phyloP scores from a whole-genome alignment of 2,888 invertebrate species.

The Eretmocerus hayati region DNA sequence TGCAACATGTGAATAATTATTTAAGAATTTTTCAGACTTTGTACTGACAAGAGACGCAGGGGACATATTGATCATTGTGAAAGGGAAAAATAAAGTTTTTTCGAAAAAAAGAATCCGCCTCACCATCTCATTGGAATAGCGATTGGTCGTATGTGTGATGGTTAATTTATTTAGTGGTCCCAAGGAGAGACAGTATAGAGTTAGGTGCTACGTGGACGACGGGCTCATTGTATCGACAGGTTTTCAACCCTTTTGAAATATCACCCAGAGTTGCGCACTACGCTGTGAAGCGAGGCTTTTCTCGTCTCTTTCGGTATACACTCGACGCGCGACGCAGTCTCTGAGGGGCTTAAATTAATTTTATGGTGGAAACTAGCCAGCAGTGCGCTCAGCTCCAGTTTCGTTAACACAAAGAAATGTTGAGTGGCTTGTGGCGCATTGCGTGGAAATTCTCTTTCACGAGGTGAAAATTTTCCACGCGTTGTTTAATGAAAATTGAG shows the following conservation, averaged over 20 bases:
- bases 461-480: too few relatives aligned
- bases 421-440: too few relatives aligned
- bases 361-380: constrained; percentile 20
- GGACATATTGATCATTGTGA: too few relatives aligned
- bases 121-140: constrained; percentile 12
- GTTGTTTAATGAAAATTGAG: neutral
- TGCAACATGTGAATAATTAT: too few relatives aligned
- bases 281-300: too few relatives aligned
- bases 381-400: constrained; percentile 1
- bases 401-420: neutral
- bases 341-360: constrained; percentile 28
- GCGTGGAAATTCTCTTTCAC: neutral
- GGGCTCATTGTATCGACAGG: constrained; percentile 34
- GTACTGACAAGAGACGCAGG: too few relatives aligned
- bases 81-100: too few relatives aligned
- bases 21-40: too few relatives aligned
- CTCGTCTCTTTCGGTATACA: neutral
- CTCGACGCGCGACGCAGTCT: constrained; percentile 5
- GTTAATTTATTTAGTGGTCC: constrained; percentile 36
- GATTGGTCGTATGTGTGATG: constrained; percentile 26
- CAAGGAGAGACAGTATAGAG: constrained; percentile 18
- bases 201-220: constrained; percentile 2
- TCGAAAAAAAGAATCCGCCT: too few relatives aligned
- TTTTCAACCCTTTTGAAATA: constrained; percentile 36
- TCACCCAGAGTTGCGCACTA: constrained; percentile 12